These are phyloP conservation scores for Tenualosa thibaudeaui DNA, from an alignment of 2,797 vertebrate genomes.

Conservation along the genomic window DNA sequence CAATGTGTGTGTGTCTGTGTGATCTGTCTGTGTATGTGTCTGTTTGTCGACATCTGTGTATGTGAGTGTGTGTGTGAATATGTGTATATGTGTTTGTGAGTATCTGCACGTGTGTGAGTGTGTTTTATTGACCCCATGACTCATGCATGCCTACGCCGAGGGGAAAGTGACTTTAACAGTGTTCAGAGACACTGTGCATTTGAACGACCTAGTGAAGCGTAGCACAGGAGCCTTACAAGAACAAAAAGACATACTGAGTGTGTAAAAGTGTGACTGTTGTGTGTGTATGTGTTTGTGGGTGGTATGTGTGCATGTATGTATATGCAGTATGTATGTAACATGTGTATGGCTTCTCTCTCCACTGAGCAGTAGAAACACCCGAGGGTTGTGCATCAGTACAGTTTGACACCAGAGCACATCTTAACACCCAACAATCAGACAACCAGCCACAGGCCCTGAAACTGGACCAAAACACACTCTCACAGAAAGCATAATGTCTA, in stretches of 20 bases:
- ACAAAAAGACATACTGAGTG: background rate
- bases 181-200: background rate
- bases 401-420: background rate
- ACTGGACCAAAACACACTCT: background rate
- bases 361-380: background rate
- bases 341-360: background rate
- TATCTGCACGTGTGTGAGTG: background rate
- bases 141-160: background rate
- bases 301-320: background rate
- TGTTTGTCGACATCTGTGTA: background rate
- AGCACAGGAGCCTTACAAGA: background rate
- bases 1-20: background rate
- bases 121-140: conserved; percentile 11
- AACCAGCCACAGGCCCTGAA: background rate
- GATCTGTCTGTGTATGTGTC: background rate
- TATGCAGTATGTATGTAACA: background rate
- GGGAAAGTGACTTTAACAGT: conserved; percentile 16
- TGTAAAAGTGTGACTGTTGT: background rate
- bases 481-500: background rate
- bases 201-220: background rate
- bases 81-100: background rate
- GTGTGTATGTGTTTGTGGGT: background rate
- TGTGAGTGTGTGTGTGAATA: background rate
- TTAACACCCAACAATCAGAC: background rate
- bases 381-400: background rate